phyloP scores from a whole-genome alignment of 2,113 vertebrate species.

The Anser brachyrhynchus region DNA sequence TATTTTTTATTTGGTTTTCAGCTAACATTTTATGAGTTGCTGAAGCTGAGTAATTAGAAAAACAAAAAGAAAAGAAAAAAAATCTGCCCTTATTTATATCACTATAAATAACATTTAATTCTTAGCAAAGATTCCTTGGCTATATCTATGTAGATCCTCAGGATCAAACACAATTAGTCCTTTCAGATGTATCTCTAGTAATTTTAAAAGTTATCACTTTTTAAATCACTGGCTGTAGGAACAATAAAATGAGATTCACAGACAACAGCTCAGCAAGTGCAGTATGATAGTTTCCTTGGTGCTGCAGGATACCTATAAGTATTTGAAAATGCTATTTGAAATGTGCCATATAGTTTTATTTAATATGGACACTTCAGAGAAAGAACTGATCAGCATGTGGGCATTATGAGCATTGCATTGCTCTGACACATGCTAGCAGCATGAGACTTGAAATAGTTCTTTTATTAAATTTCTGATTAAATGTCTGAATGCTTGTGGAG shows the following conservation, averaged over 20 bases:
- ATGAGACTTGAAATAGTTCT: conserved; percentile 19
- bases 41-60: neutral
- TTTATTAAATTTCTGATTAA: conserved; percentile 66
- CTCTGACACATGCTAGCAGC: conserved; percentile 27
- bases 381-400: conserved; percentile 49
- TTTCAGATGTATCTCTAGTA: neutral
- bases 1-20: neutral
- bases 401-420: conserved; percentile 35
- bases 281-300: conserved; percentile 15
- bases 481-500: conserved; percentile 37
- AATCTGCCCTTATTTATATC: neutral
- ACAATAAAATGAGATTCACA: neutral
- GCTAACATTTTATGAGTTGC: neutral
- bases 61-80: neutral
- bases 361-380: conserved; percentile 42
- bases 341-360: conserved; percentile 51
- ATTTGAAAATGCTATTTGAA: conserved; percentile 52
- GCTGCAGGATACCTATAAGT: conserved; percentile 6
- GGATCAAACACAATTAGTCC: neutral
- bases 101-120: neutral
- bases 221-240: neutral
- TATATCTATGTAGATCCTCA: neutral
- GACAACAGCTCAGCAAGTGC: conserved; percentile 7
- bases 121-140: neutral
- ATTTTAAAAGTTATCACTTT: neutral